These are phyloP conservation scores for Trididemnum clinides DNA, from an alignment of 23 tunicate genomes.

Conservation along the genomic window DNA sequence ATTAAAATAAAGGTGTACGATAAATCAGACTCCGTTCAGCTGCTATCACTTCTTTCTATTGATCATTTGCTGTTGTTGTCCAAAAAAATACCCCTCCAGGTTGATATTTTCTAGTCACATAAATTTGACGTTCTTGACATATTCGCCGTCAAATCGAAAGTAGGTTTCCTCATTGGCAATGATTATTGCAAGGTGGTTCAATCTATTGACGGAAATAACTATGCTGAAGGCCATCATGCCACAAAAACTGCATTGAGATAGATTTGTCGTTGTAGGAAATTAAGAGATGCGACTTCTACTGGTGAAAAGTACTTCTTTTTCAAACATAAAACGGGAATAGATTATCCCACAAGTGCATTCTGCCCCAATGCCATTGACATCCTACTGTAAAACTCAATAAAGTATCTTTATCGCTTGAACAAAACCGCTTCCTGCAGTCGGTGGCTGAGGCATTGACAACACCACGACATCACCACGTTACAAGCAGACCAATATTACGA, in stretches of 20 bases:
- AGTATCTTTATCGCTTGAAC: constrained; percentile 5
- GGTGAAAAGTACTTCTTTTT: constrained; percentile 4
- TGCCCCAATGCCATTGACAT: background rate
- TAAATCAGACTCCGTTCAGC: background rate
- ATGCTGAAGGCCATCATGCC: constrained; percentile 30
- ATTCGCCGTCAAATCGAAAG: background rate
- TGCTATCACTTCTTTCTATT: constrained; percentile 15
- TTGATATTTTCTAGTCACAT: background rate
- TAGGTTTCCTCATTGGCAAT: constrained; percentile 28
- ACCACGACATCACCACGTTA: too few species aligned
- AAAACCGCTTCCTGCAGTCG: constrained; percentile 15
- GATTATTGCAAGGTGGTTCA: constrained; percentile 26
- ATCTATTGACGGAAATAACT: background rate
- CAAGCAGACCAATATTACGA: too few species aligned
- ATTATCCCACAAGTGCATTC: constrained; percentile 1
- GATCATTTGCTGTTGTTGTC: background rate
- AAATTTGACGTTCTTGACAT: constrained; percentile 21
- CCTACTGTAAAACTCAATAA: background rate
- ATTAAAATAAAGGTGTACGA: constrained; percentile 10
- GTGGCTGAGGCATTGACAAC: too few species aligned
- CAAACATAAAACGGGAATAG: background rate
- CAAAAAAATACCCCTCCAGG: constrained; percentile 19
- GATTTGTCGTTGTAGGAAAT: constrained; percentile 26
- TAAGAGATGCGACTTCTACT: background rate
- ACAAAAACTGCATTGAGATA: constrained; percentile 41